These are phyloP conservation scores for Plectropomus leopardus DNA, from an alignment of 2,113 vertebrate species.

Conservation along the genomic window DNA sequence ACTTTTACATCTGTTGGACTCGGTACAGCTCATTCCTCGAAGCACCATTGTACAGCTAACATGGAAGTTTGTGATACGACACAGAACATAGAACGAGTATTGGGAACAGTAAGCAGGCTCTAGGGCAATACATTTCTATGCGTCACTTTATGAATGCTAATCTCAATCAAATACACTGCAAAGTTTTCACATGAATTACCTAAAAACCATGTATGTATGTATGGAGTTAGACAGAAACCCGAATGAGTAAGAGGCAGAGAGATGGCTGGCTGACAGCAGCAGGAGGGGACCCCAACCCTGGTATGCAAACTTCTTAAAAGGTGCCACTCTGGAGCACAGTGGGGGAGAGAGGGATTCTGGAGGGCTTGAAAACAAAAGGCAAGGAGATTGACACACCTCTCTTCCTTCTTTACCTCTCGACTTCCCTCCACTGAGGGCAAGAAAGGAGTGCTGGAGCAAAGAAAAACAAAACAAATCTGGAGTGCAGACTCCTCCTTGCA, in stretches of 20 bases:
- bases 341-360: constrained; percentile 45
- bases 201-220: constrained; percentile 54
- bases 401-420: constrained; percentile 67
- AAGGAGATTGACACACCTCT: constrained; percentile 69
- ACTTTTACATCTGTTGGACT: constrained; percentile 60
- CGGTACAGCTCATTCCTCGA: constrained; percentile 57
- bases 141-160: constrained; percentile 72
- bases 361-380: constrained; percentile 60
- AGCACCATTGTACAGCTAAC: constrained; percentile 75
- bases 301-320: constrained; percentile 60
- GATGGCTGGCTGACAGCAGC: constrained; percentile 67
- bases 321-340: constrained; percentile 66
- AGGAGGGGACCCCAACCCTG: constrained; percentile 77
- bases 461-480: constrained; percentile 53
- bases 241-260: constrained; percentile 56
- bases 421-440: constrained; percentile 39
- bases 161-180: constrained; percentile 76
- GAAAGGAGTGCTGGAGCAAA: constrained; percentile 59
- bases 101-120: constrained; percentile 69
- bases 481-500: constrained; percentile 45
- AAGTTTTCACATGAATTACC: constrained; percentile 60
- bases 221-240: constrained; percentile 54
- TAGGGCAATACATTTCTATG: constrained; percentile 76
- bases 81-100: constrained; percentile 58
- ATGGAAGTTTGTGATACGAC: constrained; percentile 55